Evolutionary conservation across 53 echinoderm and acorn worm species (phyloP), one percentile per base, ranked within the genome.

Genomic region (Holothuria scabra): DNA sequence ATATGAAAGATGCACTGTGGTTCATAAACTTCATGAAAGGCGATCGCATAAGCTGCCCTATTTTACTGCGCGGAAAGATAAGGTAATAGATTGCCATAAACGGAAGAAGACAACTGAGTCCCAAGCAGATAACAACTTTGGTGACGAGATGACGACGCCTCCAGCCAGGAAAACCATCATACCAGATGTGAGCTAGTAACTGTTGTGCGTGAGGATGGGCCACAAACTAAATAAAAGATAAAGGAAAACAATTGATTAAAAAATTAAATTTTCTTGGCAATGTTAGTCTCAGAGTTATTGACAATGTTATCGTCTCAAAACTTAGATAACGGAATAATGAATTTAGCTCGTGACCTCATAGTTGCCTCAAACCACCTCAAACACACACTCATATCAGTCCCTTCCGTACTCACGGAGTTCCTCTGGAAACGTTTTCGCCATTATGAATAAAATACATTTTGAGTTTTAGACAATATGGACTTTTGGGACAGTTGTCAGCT

Each of bases 11-110:
- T 8, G 94, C 92, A 66, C 94, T 95, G 86, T 99, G 99, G 65
- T 99, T 95, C 87, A 99, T 84, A 87, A 99, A 99, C 90, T 99
- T 99, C 99, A 99, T 99, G 85, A 99, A 99, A 10, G 99, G 99
- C 16, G 94, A 90, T 18, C 99, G 70, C 74, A 99, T 85, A 70
- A 99, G 80, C 41, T 91, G 89, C 13, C 99, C 95, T 13, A 95
- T 48, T 20, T 86, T 81, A 8, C 87, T 91, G 52, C 94, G 84
- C 0, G 99, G 99, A 57, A 95, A 94, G 46, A 93, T 26, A 30
- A 99, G 84, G 86, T 99, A 99, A 89, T 91, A 92, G 38, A 99
- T 70, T 14, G 99, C 94, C 88, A 95, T 87, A 56, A 99, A 83
- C 6, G 99, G 99, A 60, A 94, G 87, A 67, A 94, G 80, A 46